phyloP scores from a whole-genome alignment of 2,797 vertebrate genomes.

The Prionace glauca region DNA sequence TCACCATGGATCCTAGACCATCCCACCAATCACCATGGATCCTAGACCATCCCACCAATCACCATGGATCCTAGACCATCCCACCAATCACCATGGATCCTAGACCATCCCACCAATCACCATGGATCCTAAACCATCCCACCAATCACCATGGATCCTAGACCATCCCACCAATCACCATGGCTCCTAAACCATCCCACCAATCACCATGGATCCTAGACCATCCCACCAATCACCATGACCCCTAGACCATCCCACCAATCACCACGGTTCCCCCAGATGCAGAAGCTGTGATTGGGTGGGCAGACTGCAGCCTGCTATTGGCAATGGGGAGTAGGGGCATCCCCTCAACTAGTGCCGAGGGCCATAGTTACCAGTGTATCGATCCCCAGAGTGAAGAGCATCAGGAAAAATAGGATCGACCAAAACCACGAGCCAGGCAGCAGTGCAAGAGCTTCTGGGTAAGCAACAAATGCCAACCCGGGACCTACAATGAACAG shows the following conservation, averaged over 20 bases:
- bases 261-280: neutral
- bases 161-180: neutral
- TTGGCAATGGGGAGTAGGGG: slow-evolving; percentile 30
- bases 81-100: neutral
- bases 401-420: slow-evolving; percentile 76
- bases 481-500: slow-evolving; percentile 61
- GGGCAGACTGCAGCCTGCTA: neutral
- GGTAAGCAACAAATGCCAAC: slow-evolving; percentile 74
- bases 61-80: neutral
- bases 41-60: neutral
- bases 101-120: neutral
- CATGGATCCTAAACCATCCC: neutral
- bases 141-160: neutral
- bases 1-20: neutral
- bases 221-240: neutral
- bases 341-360: neutral
- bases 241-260: neutral
- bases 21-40: neutral
- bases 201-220: too few relatives aligned
- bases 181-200: neutral
- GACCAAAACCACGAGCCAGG: slow-evolving; percentile 74
- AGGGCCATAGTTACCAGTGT: slow-evolving; percentile 61
- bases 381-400: slow-evolving; percentile 72
- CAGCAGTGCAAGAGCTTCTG: slow-evolving; percentile 73
- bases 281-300: neutral